These are phyloP conservation scores for Umimayanthus kanabou DNA, from an alignment of 92 coral and sea anemone genomes.

Conservation along the genomic window DNA sequence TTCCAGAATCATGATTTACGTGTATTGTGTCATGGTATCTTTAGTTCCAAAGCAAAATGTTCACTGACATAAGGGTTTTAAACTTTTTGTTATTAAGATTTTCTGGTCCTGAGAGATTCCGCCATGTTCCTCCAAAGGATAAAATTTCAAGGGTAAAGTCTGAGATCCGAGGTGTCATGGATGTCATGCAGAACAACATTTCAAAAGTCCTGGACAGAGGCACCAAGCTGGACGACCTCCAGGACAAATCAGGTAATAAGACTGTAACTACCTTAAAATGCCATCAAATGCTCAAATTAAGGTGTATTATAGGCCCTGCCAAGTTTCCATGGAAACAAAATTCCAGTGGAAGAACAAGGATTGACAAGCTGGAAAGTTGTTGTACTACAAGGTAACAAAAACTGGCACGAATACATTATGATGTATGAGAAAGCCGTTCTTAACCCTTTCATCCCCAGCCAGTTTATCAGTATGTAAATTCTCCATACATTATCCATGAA, in stretches of 20 bases:
- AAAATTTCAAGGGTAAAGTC: constrained; percentile 82
- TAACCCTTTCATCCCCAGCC: no score
- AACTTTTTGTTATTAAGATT: constrained; percentile 54
- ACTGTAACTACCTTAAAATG: neutral
- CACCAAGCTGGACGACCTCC: constrained; percentile 90
- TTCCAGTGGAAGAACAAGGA: neutral
- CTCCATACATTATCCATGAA: no score
- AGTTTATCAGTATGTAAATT: no score
- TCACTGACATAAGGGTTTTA: no score
- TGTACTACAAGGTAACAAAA: no score
- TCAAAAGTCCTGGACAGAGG: constrained; percentile 96
- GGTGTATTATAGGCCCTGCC: no score
- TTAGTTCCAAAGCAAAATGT: neutral
- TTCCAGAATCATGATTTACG: neutral
- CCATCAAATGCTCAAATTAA: no score
- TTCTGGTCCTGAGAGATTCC: constrained; percentile 73
- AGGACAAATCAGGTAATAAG: constrained; percentile 87
- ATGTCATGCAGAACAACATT: constrained; percentile 90
- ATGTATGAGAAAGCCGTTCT: no score
- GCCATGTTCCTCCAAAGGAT: constrained; percentile 68
- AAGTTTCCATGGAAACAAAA: neutral
- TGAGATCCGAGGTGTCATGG: constrained; percentile 88
- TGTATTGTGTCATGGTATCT: neutral
- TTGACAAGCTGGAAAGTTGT: no score
- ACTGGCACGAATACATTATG: no score